phyloP scores from a whole-genome alignment of 2,113 vertebrate species.

The Sisor rabdophorus region DNA sequence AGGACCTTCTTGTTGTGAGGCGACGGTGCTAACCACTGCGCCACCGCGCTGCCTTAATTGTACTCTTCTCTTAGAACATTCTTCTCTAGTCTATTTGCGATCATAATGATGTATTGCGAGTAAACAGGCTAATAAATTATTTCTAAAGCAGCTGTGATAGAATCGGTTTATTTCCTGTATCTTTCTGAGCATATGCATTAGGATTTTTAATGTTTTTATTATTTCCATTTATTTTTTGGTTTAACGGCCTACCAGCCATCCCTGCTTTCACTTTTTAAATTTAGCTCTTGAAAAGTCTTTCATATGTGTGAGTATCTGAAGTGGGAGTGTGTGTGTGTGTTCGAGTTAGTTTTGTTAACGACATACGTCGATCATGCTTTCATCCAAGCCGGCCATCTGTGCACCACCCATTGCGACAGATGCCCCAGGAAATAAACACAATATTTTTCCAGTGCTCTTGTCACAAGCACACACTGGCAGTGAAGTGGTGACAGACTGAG shows the following conservation, averaged over 20 bases:
- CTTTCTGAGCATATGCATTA: background rate
- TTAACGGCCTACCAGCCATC: background rate
- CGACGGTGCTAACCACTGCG: too few species aligned
- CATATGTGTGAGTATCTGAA: background rate
- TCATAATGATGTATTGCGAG: background rate
- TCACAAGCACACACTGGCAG: constrained; percentile 6
- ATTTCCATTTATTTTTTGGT: background rate
- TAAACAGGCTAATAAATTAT: background rate
- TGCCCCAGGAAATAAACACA: constrained; percentile 60
- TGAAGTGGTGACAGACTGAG: constrained; percentile 15
- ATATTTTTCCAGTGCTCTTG: constrained; percentile 53
- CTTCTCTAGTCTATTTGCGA: background rate
- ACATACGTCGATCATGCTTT: constrained; percentile 25
- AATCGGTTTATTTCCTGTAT: background rate
- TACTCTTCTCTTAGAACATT: background rate
- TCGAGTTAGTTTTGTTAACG: background rate
- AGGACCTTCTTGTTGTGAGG: too few species aligned
- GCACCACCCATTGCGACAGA: constrained; percentile 57
- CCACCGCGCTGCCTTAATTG: too few species aligned
- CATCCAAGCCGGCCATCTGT: constrained; percentile 54
- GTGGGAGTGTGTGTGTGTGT: constrained; percentile 19
- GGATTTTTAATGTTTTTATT: background rate
- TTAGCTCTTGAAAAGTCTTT: background rate
- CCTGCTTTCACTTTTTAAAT: background rate
- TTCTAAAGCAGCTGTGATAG: background rate